Conservation (phyloP, 2,113 vertebrate species). For the Megaceryle torquata region DNA sequence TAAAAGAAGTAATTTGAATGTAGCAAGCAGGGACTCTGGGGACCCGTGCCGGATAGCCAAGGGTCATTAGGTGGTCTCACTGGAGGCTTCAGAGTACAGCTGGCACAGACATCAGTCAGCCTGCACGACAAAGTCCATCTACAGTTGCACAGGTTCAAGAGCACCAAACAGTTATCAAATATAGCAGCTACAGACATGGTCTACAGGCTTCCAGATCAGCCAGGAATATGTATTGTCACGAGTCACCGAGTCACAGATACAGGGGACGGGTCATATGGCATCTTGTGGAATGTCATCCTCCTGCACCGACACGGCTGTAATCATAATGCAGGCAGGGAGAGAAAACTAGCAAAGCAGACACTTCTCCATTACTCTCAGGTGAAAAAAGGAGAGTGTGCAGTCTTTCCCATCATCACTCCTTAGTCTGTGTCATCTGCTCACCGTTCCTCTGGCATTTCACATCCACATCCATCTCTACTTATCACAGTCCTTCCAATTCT, state of each 20-base stretch:
- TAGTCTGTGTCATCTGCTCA: neutral
- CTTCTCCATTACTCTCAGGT: neutral
- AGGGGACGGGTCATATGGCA: neutral
- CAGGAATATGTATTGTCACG: neutral
- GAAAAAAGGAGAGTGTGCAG: neutral
- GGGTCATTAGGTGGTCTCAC: neutral
- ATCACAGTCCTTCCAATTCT: neutral
- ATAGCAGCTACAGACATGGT: neutral
- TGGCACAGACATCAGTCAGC: neutral
- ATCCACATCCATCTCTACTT: neutral
- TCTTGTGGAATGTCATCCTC: neutral
- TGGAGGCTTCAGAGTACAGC: neutral
- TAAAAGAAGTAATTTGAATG: neutral
- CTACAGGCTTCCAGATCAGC: neutral
- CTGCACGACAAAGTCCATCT: neutral
- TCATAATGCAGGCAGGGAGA: neutral
- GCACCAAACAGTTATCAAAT: neutral
- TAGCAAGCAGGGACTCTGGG: neutral
- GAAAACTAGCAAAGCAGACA: neutral
- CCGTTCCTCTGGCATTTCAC: neutral
- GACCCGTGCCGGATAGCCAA: neutral
- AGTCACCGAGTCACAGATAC: fast-evolving
- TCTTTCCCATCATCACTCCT: neutral
- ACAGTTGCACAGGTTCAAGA: neutral
- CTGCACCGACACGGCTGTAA: neutral